Percentiles rank a stretch among this genome's conserved stretches.
phyloP scores from a whole-genome alignment of 2,113 vertebrate species.

The Psophia crepitans region DNA sequence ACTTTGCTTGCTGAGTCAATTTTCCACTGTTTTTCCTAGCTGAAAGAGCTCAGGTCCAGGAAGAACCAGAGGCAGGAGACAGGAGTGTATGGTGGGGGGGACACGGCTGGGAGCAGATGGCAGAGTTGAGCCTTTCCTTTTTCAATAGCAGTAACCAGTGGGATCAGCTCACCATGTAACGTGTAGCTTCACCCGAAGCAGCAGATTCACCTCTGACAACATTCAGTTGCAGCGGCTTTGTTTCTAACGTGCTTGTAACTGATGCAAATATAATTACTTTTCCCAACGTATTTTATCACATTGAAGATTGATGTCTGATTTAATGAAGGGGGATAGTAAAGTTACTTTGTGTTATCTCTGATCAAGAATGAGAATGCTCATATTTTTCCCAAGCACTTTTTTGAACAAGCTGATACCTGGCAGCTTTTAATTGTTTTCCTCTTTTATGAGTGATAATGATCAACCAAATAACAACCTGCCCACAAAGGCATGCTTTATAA shows the following conservation, averaged over 20 bases:
- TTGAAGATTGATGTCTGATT: slow-evolving; percentile 26
- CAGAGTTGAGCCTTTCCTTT: neutral
- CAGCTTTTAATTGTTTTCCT: neutral
- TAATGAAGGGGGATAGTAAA: slow-evolving; percentile 15
- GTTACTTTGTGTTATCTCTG: slow-evolving; percentile 14
- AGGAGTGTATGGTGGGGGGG: neutral
- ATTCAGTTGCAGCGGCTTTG: slow-evolving; percentile 42
- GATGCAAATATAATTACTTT: slow-evolving; percentile 68
- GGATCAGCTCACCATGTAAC: neutral
- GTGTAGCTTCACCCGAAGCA: neutral
- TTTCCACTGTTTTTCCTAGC: neutral
- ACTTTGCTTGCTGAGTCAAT: neutral
- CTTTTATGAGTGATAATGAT: neutral
- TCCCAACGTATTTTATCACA: slow-evolving; percentile 17
- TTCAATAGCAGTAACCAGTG: neutral
- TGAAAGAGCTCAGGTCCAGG: neutral
- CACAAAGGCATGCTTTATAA: neutral
- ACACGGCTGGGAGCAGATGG: neutral
- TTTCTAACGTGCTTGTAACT: slow-evolving; percentile 59
- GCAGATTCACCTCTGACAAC: slow-evolving; percentile 42
- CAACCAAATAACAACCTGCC: neutral
- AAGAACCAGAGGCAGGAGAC: neutral
- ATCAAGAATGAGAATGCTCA: neutral
- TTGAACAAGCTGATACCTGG: neutral
- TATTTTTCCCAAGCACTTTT: neutral